These are phyloP conservation scores for Thripadectes ignobilis DNA, from an alignment of 2,797 vertebrate species.

Conservation along the genomic window DNA sequence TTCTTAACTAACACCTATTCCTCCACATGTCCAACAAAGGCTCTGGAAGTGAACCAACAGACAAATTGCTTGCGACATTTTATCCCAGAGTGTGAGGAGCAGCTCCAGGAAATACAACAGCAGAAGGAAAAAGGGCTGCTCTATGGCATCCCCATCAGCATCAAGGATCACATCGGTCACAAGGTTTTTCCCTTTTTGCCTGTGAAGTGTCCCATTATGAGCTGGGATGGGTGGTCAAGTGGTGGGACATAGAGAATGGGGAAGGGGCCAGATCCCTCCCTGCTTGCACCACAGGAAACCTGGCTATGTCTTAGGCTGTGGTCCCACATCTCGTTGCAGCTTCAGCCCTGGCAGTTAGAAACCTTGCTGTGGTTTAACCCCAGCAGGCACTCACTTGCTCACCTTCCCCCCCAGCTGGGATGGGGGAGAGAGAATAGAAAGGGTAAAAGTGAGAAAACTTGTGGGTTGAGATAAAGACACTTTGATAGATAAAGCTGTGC, in stretches of 20 bases:
- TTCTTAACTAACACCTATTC: background rate
- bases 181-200: slow-evolving; percentile 70
- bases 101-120: slow-evolving; percentile 69
- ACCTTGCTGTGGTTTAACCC: background rate
- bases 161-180: slow-evolving; percentile 83
- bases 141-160: slow-evolving; percentile 85
- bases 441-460: background rate
- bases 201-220: fast-evolving
- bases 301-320: background rate
- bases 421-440: background rate
- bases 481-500: background rate
- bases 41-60: slow-evolving; percentile 77
- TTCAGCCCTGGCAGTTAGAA: background rate
- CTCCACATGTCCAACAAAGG: slow-evolving; percentile 47
- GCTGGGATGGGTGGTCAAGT: background rate
- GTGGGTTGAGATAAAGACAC: background rate
- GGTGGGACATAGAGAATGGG: background rate
- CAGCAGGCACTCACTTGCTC: background rate
- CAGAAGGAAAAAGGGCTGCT: slow-evolving; percentile 77
- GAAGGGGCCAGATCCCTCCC: background rate
- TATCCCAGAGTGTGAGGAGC: slow-evolving; percentile 81
- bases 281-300: background rate
- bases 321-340: background rate
- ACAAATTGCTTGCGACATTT: slow-evolving; percentile 83
- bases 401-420: background rate